A percentile compares a stretch with the other conserved stretches of the same genome.
Evolutionary conservation across 2,113 vertebrate species (phyloP).

Genomic region (Cervus canadensis): DNA sequence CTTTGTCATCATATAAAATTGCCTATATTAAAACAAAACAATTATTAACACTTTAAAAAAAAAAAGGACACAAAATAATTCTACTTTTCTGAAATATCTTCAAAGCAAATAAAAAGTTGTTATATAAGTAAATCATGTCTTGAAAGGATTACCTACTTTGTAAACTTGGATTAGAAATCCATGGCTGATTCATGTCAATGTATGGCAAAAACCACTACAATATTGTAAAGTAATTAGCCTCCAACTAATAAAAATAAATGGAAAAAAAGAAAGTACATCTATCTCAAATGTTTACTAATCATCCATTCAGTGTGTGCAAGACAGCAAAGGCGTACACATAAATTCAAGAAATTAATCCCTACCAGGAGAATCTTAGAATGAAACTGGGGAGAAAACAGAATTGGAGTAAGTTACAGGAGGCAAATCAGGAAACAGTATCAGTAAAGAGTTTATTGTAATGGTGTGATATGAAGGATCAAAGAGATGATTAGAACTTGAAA

Average conservation of each 20-base stretch:
- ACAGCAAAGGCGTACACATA: not conserved
- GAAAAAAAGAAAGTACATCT: not conserved
- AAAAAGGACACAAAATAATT: not conserved
- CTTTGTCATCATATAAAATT: constrained; percentile 82
- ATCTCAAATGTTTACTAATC: not conserved
- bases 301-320: not conserved
- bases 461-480: not conserved
- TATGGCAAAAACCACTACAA: too few relatives aligned
- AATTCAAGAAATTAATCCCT: not conserved
- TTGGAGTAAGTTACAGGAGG: not conserved
- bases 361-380: not conserved
- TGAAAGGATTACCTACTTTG: not conserved
- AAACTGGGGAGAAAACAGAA: not conserved
- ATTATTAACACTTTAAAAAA: not conserved
- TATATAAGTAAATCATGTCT: not conserved
- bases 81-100: constrained; percentile 21
- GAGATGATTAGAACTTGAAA: not conserved
- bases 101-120: constrained; percentile 8
- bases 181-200: too few relatives aligned
- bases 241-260: too few relatives aligned
- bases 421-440: not conserved
- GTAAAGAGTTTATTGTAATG: not conserved
- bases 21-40: constrained; percentile 76
- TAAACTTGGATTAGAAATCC: not conserved
- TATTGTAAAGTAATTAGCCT: too few relatives aligned